A percentile compares a stretch with the other conserved stretches of the same genome.
Conservation (phyloP, 2,113 vertebrate species). For the Cryptotis parvus region DNA sequence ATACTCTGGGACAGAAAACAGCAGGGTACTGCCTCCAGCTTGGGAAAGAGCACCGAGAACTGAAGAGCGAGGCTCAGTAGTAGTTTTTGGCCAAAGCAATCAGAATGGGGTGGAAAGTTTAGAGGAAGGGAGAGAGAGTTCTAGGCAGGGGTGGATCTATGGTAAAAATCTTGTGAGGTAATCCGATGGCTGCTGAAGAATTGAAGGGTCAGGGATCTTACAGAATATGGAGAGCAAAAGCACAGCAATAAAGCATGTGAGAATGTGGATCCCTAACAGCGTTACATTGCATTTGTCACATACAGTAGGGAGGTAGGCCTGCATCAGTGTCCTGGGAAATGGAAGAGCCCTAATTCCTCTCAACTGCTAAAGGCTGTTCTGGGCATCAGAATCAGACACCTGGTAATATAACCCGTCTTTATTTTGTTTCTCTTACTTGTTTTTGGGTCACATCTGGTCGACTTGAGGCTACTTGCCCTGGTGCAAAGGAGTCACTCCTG, state of each 20-base stretch:
- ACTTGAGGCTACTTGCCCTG: too few relatives aligned
- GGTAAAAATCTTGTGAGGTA: neutral
- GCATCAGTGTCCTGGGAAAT: neutral
- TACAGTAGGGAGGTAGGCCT: neutral
- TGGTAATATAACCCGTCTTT: neutral
- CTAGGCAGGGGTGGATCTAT: neutral
- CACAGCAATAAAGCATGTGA: too few relatives aligned
- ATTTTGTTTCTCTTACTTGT: neutral
- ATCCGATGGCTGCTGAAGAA: neutral
- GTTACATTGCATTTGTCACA: neutral
- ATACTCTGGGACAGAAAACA: too few relatives aligned
- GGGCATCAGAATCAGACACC: neutral
- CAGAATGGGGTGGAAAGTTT: neutral
- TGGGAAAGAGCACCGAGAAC: neutral
- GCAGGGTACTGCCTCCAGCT: neutral
- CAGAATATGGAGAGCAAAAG: too few relatives aligned
- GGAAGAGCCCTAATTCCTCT: neutral
- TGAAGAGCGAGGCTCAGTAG: neutral
- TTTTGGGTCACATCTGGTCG: too few relatives aligned
- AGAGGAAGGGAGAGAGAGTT: neutral
- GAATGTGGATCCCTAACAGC: accelerated
- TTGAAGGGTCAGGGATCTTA: too few relatives aligned
- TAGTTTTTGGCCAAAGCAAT: neutral
- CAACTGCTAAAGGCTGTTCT: neutral
- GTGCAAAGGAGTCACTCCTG: too few relatives aligned